Percentiles rank a stretch among this genome's conserved stretches.
These are phyloP conservation scores for Drosophila buzzatii DNA, from an alignment of 2,888 invertebrate species.

Conservation along the genomic window DNA sequence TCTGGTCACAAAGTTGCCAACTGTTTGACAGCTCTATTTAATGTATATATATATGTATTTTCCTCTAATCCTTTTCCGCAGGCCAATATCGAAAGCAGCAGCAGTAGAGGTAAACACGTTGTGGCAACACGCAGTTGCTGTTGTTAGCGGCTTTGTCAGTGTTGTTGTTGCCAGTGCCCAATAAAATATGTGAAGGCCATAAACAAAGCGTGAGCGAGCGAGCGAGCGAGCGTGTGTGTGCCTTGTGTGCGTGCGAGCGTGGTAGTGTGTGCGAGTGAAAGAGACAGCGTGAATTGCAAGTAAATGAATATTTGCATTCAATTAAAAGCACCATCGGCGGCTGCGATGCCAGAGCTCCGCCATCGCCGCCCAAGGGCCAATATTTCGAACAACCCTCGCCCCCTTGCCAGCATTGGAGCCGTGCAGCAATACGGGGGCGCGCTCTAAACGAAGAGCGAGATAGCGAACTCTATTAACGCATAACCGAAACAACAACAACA, in stretches of 20 bases:
- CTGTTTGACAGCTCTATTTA: constrained; percentile 21
- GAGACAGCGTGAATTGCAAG: constrained; percentile 32
- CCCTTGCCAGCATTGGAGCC: constrained; percentile 22
- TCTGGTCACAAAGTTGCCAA: constrained; percentile 35
- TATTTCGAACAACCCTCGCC: constrained; percentile 27
- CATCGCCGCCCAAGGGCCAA: constrained; percentile 52
- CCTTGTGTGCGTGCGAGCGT: neutral
- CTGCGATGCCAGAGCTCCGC: constrained; percentile 57
- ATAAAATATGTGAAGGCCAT: constrained; percentile 53
- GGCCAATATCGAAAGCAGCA: constrained; percentile 21
- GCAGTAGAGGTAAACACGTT: constrained; percentile 22
- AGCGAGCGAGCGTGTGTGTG: constrained; percentile 1
- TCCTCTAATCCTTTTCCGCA: constrained; percentile 29
- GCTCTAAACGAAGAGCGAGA: constrained; percentile 10
- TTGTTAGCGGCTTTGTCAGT: constrained; percentile 23
- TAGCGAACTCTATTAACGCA: constrained; percentile 42
- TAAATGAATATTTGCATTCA: constrained; percentile 68
- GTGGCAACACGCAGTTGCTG: constrained; percentile 23
- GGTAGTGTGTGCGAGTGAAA: constrained; percentile 4
- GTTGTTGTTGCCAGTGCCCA: constrained; percentile 34
- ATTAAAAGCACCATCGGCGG: constrained; percentile 65
- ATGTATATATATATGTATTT: constrained; percentile 19
- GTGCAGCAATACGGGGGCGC: constrained; percentile 30
- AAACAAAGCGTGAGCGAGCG: constrained; percentile 3
- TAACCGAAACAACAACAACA: constrained; percentile 33